Evolutionary conservation across 2,797 vertebrate species (phyloP), one percentile per base, ranked within the genome.

Genomic region (Fundulus diaphanus): DNA sequence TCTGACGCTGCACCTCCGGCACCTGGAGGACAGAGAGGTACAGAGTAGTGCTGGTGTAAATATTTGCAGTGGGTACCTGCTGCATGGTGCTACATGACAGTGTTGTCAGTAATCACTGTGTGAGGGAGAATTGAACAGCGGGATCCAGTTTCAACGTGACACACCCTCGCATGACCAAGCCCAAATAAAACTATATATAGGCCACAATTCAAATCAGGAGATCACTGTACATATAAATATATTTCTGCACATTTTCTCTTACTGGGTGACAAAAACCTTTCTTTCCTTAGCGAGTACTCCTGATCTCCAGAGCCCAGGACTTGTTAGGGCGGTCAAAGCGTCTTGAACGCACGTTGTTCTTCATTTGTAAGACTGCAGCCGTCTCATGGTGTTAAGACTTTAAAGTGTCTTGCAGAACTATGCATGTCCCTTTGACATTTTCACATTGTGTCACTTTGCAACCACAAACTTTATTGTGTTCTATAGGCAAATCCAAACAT

Each of bases 1-100:
- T 96, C 83, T 99, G 98, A 76, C 91, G 95, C 85, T 96, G 95
- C 65, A 94, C 90, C 90, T 98, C 96, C 0, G 93, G 92, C 92
- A 95, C 56, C 95, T 96, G 88, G 65, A 79, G 66, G 65, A 68
- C 40, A 73, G 63, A 37, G 48, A 11, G 33, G 54, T 49, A 77
- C 67, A 82, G 72, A 75, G 63, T 11, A 29, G 49, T 63, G 78
- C 57, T 70, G 61, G 33, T 46, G 65, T 73, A 42, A 78, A 74
- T 81, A 72, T 81, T 70, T 69, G 57, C 77, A 48, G 71, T 22
- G 24, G 56, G 68, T 72, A 76, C n/a, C 51, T 70, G 8, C 63
- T 29, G n/a, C 37, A 18, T 27, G 48, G 12, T 16, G 1, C 29
- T n/a, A 70, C 51, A 1, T 40, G 11, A 35, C 29, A 15, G 40